A percentile compares a stretch with the other conserved stretches of the same genome.
These are phyloP conservation scores for Takifugu bimaculatus DNA, from an alignment of 2,113 vertebrate species.

Conservation along the genomic window DNA sequence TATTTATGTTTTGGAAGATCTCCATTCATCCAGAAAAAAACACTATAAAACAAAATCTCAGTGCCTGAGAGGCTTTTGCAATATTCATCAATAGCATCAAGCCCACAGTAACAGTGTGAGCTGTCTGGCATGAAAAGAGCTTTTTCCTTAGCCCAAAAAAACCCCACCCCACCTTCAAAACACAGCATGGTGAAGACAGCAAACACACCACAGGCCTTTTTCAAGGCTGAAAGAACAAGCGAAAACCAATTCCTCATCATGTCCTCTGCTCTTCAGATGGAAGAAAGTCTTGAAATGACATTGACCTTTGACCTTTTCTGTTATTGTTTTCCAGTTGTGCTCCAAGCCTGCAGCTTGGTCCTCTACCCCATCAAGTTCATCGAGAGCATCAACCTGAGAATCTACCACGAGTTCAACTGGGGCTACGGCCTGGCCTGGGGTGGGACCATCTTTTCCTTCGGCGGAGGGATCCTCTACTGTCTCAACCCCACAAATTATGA, in stretches of 20 bases:
- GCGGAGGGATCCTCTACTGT: conserved; percentile 95
- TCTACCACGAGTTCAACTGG: conserved; percentile 99
- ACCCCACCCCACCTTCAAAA: too few species aligned
- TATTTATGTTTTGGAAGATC: neutral
- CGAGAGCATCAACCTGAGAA: conserved; percentile 94
- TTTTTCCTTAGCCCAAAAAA: too few species aligned
- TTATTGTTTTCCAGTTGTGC: conserved; percentile 82
- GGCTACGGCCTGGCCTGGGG: conserved; percentile 97
- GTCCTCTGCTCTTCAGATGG: too few species aligned
- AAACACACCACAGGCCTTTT: too few species aligned
- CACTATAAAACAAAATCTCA: neutral
- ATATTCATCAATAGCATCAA: neutral
- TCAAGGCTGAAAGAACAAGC: too few species aligned
- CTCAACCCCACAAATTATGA: conserved; percentile 98
- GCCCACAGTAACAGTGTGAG: neutral
- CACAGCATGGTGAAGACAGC: too few species aligned
- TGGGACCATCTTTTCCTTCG: conserved; percentile 97
- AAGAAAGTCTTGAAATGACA: neutral
- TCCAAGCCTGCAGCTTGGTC: conserved; percentile 94
- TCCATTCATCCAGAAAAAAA: neutral
- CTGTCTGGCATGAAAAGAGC: neutral
- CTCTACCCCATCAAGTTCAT: conserved; percentile 99
- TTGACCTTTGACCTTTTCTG: neutral
- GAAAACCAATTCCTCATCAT: too few species aligned
- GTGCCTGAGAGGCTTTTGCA: neutral